Base-by-base conservation (phyloP, 2,888 invertebrate species). In the Siphonodentalium dalli region DNA sequence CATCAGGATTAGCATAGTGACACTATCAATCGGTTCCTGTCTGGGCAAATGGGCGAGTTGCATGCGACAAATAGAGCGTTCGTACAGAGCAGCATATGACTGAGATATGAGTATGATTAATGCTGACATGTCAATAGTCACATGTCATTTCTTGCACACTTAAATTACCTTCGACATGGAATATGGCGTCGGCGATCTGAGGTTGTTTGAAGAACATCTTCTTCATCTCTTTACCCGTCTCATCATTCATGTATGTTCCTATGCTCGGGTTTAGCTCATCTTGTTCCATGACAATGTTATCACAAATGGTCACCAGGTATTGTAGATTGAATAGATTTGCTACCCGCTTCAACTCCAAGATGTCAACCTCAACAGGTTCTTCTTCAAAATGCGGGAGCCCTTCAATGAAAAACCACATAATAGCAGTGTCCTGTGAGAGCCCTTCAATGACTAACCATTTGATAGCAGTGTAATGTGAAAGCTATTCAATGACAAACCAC, bases 201-300 rank as follows among this genome's bases (percentile, higher is more conserved):
- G 64, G 51, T 31, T 72, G 58, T 55, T 77, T 75, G 40, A 76
- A 63, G 52, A 70, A 75, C 33, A 75, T 34, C 9, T 71, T 49
- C 49, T 78, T 77, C 65, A 78, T 65, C 29, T 46, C 61, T 18
- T 68, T 61, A 11, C 72, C 77, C 0, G 71, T 73, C 45, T 72
- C 65, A 53, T 77, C 77, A 52, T 71, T 77, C 5, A 77, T 66
- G 57, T 57, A 77, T 5, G 78, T 76, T 2, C 77, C 77, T 24
- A 77, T 78, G 51, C 76, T 76, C 2, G 78, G 77, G 55, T 78
- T 78, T 11, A 78, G 64, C 35, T 74, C 75, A 7, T 77, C 78
- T 34, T 77, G 71, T 11, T 75, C 77, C 5, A 61, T 70, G 8
- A 63, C 45, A 8, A 68, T 50, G 47, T 78, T 78, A 5, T 44